Evolutionary conservation across 1,140 invertebrate genomes (phyloP).

Genomic region (Wasmannia auropunctata): DNA sequence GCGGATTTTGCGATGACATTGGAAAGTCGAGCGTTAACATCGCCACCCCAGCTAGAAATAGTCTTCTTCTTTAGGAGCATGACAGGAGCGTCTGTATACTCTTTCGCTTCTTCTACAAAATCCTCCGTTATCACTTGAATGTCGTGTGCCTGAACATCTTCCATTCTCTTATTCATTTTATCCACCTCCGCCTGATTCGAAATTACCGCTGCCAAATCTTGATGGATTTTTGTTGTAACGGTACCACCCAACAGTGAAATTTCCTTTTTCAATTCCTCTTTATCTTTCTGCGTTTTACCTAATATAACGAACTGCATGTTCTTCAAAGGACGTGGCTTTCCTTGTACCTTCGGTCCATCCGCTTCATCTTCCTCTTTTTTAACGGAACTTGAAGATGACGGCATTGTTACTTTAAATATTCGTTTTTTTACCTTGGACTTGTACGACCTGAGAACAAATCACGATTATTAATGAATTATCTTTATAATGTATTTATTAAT

Average conservation of each 20-base stretch:
- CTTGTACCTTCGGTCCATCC: conserved; percentile 87
- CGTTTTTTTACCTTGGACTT: conserved; percentile 88
- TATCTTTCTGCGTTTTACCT: conserved; percentile 87
- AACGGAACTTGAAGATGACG: conserved; percentile 83
- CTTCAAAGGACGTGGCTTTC: conserved; percentile 89
- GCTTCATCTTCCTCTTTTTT: conserved; percentile 87
- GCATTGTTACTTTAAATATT: conserved; percentile 87
- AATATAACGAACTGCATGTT: conserved; percentile 93
- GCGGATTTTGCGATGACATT: conserved; percentile 75
- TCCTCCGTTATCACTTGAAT: conserved; percentile 93
- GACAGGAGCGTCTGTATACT: conserved; percentile 86
- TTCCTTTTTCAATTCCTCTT: conserved; percentile 88
- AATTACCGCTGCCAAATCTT: conserved; percentile 91
- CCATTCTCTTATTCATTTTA: conserved; percentile 89
- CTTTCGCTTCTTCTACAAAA: conserved; percentile 90
- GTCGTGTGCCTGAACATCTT: conserved; percentile 88
- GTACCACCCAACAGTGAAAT: conserved; percentile 92
- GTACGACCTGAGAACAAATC: conserved; percentile 43
- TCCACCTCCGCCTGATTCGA: conserved; percentile 90
- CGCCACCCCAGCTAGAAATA: conserved; percentile 93
- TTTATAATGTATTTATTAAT: neutral
- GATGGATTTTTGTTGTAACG: conserved; percentile 88
- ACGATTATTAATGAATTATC: conserved; percentile 46
- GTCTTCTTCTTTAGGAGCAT: conserved; percentile 90
- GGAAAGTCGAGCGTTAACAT: conserved; percentile 87